Percentiles rank a stretch among this genome's conserved stretches.
phyloP scores from a whole-genome alignment of 2,797 vertebrate species.

The Hippopotamyrus pictus region DNA sequence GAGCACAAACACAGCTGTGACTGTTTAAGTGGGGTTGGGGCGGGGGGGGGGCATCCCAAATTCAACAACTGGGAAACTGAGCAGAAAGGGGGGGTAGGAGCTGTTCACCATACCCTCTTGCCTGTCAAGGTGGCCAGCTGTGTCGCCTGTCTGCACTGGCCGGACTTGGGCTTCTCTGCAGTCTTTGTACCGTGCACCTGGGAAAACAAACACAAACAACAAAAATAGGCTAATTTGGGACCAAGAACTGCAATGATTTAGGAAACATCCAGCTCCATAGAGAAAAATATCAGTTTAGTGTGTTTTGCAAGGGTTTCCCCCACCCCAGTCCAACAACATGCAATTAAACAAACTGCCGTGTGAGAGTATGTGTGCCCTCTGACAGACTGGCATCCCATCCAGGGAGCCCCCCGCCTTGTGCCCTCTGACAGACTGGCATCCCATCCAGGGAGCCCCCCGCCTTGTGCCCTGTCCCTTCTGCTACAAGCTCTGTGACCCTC shows the following conservation, averaged over 20 bases:
- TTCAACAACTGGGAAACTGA: not conserved
- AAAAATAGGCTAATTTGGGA: not conserved
- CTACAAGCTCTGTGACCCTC: not conserved
- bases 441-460: not conserved
- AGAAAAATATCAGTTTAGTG: not conserved
- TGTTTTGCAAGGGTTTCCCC: not conserved
- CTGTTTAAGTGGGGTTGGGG: not conserved
- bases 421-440: not conserved
- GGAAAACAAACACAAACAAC: not conserved
- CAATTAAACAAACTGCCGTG: not conserved
- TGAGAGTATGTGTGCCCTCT: not conserved
- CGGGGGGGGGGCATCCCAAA: not conserved
- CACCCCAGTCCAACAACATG: not conserved
- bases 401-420: not conserved
- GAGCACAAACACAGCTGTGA: slow-evolving; percentile 4
- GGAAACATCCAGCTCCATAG: not conserved
- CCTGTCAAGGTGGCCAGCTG: not conserved
- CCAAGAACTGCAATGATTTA: not conserved
- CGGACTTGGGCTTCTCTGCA: not conserved
- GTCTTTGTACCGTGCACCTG: not conserved
- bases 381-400: not conserved
- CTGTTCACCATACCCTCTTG: not conserved
- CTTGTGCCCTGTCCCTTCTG: not conserved
- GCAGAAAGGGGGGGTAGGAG: not conserved
- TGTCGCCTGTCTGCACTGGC: not conserved